Evolutionary conservation across 2,888 invertebrate genomes (phyloP), one percentile per base, ranked within the genome.

Genomic region (Hirtodrosophila cameraria): DNA sequence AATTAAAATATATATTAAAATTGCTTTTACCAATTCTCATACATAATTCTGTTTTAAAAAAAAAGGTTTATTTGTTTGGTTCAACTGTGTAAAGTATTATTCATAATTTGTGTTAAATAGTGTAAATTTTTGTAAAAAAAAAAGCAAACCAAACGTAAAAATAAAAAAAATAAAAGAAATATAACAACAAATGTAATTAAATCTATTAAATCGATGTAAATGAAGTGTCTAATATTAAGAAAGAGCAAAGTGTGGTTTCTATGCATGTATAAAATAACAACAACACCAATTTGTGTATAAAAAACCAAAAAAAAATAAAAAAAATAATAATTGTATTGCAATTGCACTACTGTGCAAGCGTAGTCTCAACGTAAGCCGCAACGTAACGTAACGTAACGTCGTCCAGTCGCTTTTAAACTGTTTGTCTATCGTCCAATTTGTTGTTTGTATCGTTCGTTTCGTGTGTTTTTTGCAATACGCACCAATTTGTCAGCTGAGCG

Each of bases 111-210:
- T 72, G 69, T 80, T 76, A 67, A 79, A 67, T 71, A 71, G 64
- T 78, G 86, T 81, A 81, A 73, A 85, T 83, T 79, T 83, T 23
- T 83, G 75, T 86, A 77, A 53, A 84, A 60, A 80, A 62, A 61
- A 60, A 58, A 62, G 39, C 30, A 15, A 15, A 28, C 59, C 23
- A 64, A 73, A 57, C 42, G 54, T 55, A 28, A 46, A 33, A n/a
- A 13, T 31, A 13, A 16, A 35, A 45, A 23, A 25, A 41, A 53
- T 27, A 42, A 12, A 35, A 66, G n/a, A n/a, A n/a, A n/a, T n/a
- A n/a, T n/a, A 46, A 15, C 53, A 46, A 31, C 38, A 66, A 58
- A 54, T 60, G 59, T 71, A 48, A 63, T 36, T 54, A 55, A 57
- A 71, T 74, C 43, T 71, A 33, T 65, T 41, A 36, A 74, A 55